A percentile compares a stretch with the other conserved stretches of the same genome.
phyloP scores from a whole-genome alignment of 2,888 invertebrate species.

The Noctua comes region DNA sequence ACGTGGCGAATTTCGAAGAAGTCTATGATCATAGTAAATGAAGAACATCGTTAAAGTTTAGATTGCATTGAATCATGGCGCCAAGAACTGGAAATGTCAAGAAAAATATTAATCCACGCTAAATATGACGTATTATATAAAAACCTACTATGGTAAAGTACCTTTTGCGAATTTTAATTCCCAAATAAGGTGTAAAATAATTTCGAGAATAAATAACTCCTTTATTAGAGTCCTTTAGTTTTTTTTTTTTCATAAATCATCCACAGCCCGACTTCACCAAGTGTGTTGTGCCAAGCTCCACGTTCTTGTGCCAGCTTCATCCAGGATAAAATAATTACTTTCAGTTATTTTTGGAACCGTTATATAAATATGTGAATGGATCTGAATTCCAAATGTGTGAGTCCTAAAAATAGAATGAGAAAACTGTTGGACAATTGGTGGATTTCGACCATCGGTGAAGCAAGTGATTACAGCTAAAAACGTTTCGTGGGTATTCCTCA shows the following conservation, averaged over 20 bases:
- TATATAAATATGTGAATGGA: constrained; percentile 11
- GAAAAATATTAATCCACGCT: too few species aligned
- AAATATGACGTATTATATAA: too few species aligned
- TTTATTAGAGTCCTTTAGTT: neutral
- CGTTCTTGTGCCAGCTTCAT: too few species aligned
- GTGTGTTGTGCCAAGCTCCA: too few species aligned
- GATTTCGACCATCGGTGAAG: neutral
- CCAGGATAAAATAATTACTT: neutral
- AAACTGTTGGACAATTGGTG: neutral
- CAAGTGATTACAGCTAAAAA: neutral
- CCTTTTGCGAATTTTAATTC: neutral
- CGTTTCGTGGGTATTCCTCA: neutral
- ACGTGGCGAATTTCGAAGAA: constrained; percentile 58
- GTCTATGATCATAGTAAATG: constrained; percentile 30
- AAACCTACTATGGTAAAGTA: neutral
- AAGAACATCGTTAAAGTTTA: constrained; percentile 25
- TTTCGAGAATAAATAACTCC: neutral
- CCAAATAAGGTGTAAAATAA: neutral
- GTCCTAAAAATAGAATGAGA: neutral
- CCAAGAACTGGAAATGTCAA: too few species aligned
- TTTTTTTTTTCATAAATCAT: neutral
- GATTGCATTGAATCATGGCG: too few species aligned
- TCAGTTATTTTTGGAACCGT: neutral
- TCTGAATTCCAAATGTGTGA: neutral
- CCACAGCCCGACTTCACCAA: too few species aligned